These are phyloP conservation scores for Jordanella pulchra DNA, from an alignment of 2,797 vertebrate genomes.

Conservation along the genomic window DNA sequence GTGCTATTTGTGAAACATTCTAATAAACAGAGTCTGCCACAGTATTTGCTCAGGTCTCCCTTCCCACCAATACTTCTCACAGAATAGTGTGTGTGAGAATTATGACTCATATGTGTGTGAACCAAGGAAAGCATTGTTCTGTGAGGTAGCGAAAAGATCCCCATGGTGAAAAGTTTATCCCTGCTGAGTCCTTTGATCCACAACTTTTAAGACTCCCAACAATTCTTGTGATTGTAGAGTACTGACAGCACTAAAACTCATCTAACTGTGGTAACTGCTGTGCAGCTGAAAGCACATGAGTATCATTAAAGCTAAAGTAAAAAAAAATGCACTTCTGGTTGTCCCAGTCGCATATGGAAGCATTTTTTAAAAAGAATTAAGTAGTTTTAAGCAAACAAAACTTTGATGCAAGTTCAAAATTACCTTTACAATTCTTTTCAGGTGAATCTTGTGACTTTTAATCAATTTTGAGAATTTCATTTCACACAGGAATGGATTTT, in stretches of 20 bases:
- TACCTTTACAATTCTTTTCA: neutral
- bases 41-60: neutral
- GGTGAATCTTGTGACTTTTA: neutral
- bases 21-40: neutral
- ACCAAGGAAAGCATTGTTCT: neutral
- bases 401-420: neutral
- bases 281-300: neutral
- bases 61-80: neutral
- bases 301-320: neutral
- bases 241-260: neutral
- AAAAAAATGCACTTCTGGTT: neutral
- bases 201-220: constrained; percentile 8
- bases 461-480: constrained; percentile 12
- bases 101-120: neutral
- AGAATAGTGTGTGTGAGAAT: neutral
- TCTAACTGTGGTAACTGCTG: neutral
- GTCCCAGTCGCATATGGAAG: neutral
- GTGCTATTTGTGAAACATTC: neutral
- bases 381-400: neutral
- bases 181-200: constrained; percentile 11
- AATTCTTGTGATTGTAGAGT: neutral
- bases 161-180: neutral
- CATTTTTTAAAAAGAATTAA: constrained; percentile 5
- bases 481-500: constrained; percentile 3
- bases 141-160: constrained; percentile 6